These are phyloP conservation scores for Andrena chrysosceles DNA, from an alignment of 2,888 invertebrate genomes.

Conservation along the genomic window DNA sequence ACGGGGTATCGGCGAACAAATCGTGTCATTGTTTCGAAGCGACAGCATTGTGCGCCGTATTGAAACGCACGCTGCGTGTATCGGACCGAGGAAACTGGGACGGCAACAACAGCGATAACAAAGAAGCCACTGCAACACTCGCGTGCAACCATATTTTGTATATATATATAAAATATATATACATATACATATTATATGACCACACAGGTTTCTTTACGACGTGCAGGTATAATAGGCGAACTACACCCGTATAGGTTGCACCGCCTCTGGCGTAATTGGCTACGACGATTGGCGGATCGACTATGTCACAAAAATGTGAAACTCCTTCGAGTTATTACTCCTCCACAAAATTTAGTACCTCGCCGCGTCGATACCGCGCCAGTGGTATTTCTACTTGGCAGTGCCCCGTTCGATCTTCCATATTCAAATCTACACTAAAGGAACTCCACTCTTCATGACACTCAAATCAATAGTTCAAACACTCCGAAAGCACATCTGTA, in stretches of 20 bases:
- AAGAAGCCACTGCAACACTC: slow-evolving; percentile 77
- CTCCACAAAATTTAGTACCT: too few relatives aligned
- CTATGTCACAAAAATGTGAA: not conserved
- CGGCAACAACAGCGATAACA: slow-evolving; percentile 81
- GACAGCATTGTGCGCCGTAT: slow-evolving; percentile 66
- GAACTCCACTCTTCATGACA: too few relatives aligned
- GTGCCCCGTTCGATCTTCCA: too few relatives aligned
- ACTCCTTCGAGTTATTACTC: too few relatives aligned
- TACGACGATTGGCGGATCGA: not conserved
- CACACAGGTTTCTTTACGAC: not conserved
- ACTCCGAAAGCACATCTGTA: too few relatives aligned
- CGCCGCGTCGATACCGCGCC: too few relatives aligned
- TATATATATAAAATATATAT: slow-evolving; percentile 22
- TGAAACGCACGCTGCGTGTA: slow-evolving; percentile 74
- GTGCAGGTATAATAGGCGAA: not conserved
- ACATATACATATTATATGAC: not conserved
- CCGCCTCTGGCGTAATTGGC: not conserved
- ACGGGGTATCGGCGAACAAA: slow-evolving; percentile 65
- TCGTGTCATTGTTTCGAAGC: slow-evolving; percentile 72
- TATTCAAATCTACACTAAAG: too few relatives aligned
- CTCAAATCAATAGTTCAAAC: too few relatives aligned
- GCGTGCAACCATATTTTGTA: slow-evolving; percentile 56
- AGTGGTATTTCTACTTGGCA: too few relatives aligned
- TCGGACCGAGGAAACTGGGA: slow-evolving; percentile 82
- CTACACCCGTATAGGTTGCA: not conserved